Evolutionary conservation across 2,797 vertebrate species (phyloP).

Genomic region (Ceyx erithaca): DNA sequence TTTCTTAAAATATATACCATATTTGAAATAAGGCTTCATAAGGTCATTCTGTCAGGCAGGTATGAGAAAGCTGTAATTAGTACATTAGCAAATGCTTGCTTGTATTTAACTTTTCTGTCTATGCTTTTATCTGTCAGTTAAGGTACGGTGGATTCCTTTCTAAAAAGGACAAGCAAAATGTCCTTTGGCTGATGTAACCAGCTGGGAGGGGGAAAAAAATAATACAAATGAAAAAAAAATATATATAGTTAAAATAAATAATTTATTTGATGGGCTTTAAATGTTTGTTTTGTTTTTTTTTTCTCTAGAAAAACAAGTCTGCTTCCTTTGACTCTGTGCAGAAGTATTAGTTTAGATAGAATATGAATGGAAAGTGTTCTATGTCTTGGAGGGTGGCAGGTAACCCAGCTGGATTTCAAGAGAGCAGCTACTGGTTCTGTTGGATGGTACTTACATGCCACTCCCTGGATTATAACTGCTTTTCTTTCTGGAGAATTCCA

Average conservation of each 20-base stretch:
- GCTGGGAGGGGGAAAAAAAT: no score
- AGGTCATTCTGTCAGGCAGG: neutral
- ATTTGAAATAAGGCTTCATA: neutral
- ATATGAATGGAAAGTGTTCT: neutral
- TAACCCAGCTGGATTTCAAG: constrained; percentile 3
- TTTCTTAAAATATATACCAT: neutral
- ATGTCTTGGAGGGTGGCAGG: neutral
- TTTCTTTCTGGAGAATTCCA: neutral
- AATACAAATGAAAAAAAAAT: neutral
- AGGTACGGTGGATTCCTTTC: neutral
- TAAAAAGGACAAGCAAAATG: neutral
- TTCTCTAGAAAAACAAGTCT: neutral
- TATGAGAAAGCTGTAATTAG: neutral
- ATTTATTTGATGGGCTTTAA: neutral
- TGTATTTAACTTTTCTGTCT: neutral
- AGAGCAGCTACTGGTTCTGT: constrained; percentile 2
- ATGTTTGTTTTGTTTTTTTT: neutral
- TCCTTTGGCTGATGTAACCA: neutral
- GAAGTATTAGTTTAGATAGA: neutral
- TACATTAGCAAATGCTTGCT: neutral
- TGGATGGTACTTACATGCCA: neutral
- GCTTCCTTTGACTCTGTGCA: neutral
- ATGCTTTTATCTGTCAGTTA: neutral
- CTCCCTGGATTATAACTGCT: neutral
- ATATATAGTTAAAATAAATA: neutral